Conservation (phyloP, 2,113 vertebrate species). For the Emberiza fucata region DNA sequence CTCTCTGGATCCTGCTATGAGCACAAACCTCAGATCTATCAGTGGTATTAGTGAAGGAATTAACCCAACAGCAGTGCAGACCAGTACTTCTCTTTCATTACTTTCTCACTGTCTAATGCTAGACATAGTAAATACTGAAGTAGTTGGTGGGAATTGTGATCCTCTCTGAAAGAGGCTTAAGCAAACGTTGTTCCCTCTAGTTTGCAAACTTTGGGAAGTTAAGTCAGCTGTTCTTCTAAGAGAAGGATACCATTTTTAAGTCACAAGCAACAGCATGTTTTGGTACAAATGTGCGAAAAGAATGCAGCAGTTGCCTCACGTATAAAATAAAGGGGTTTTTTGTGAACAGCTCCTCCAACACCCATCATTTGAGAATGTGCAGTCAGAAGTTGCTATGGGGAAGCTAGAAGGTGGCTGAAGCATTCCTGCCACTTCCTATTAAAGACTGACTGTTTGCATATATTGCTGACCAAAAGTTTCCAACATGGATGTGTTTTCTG, state of each 20-base stretch:
- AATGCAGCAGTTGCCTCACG: not conserved
- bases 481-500: not conserved
- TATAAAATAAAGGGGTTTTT: not conserved
- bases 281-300: not conserved
- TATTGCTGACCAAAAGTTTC: not conserved
- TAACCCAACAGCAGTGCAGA: not conserved
- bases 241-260: not conserved
- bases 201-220: not conserved
- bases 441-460: not conserved
- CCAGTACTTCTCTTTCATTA: not conserved
- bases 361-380: not conserved
- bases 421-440: not conserved
- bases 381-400: not conserved
- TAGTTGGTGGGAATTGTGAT: not conserved
- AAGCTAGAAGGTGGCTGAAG: not conserved
- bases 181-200: not conserved
- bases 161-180: not conserved
- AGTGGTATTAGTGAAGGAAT: not conserved
- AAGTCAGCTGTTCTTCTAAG: not conserved
- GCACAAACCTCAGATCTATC: not conserved
- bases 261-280: not conserved
- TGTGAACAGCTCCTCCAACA: not conserved
- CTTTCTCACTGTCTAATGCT: not conserved
- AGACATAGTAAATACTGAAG: not conserved
- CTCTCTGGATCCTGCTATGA: not conserved